Base-by-base conservation (phyloP, 2,797 vertebrate genomes). In the Enteromius trimaculatus region DNA sequence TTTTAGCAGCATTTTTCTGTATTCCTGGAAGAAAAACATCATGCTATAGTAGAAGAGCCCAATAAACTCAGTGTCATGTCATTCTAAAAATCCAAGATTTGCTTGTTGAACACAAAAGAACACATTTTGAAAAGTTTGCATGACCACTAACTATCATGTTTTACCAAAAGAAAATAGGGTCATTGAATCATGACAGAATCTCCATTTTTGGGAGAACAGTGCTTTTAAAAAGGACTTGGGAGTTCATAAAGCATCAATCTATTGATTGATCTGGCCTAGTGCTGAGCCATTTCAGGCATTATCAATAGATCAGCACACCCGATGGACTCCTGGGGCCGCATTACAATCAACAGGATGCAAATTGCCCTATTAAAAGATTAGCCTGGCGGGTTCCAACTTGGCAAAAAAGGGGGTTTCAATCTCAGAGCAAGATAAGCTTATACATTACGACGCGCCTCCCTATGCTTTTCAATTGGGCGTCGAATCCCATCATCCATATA, bases 301-400 rank as follows among this genome's bases (percentile, higher is more conserved):
- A 84, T 84, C 37, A 71, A 84, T 39, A 62, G 68, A 87, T 82
- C 55, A 37, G 66, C 49, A 74, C 75, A 42, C 34, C 44, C 49
- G 1, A 23, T 62, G 53, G 37, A 75, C 64, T 81, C 47, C 53
- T 60, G 26, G 5, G 16, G 69, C 55, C 42, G 66, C 80, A 76
- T 86, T 76, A 72, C 62, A 75, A 44, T 3, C 11, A 76, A 81
- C 31, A 68, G 44, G 16, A 49, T 77, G 77, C 65, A 83, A 82
- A 87, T 69, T 69, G 42, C 55, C 64, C 71, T n/a, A 42, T 84
- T 84, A 71, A 71, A 65, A 78, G 64, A 77, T 77, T 62, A 69
- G 65, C 29, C 64, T 23, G 39, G 39, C 64, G 19, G 55, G 53
- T 70, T 77, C 53, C 66, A 82, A 29, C 70, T 86, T 80, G 58